Conservation (phyloP, 2,113 vertebrate species). For the Choloepus hoffmanni region DNA sequence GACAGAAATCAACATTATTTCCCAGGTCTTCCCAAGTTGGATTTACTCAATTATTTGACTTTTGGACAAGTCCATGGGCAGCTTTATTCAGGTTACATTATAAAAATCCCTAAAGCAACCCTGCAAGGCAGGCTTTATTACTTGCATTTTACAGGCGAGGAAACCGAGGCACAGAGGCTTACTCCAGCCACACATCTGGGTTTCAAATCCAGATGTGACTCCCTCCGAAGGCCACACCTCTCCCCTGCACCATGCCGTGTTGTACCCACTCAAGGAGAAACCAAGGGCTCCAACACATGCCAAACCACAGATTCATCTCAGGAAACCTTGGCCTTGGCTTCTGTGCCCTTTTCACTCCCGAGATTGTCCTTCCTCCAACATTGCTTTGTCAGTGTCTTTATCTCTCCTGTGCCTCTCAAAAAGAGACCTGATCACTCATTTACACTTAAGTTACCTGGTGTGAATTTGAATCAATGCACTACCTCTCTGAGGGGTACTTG, state of each 20-base stretch:
- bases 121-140: not conserved
- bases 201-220: not conserved
- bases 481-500: slow-evolving; percentile 67
- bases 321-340: not conserved
- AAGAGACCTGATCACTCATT: slow-evolving; percentile 33
- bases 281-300: not conserved
- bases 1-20: not conserved
- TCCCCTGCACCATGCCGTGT: accelerated
- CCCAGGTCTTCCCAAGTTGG: not conserved
- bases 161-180: slow-evolving; percentile 1
- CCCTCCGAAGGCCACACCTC: not conserved
- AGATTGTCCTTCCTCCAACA: not conserved
- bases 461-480: slow-evolving; percentile 68
- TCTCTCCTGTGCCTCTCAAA: slow-evolving; percentile 22
- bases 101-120: not conserved
- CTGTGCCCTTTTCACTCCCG: not conserved
- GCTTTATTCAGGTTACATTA: slow-evolving; percentile 25
- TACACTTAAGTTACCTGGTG: slow-evolving; percentile 25
- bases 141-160: not conserved
- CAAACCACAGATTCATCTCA: too few relatives aligned
- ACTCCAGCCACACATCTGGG: not conserved
- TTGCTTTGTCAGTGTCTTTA: not conserved
- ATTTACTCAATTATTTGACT: not conserved
- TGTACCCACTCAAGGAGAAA: not conserved
- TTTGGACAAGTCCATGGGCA: not conserved